Base-by-base conservation (phyloP, 2,888 invertebrate genomes). In the Euzophera pinguis region DNA sequence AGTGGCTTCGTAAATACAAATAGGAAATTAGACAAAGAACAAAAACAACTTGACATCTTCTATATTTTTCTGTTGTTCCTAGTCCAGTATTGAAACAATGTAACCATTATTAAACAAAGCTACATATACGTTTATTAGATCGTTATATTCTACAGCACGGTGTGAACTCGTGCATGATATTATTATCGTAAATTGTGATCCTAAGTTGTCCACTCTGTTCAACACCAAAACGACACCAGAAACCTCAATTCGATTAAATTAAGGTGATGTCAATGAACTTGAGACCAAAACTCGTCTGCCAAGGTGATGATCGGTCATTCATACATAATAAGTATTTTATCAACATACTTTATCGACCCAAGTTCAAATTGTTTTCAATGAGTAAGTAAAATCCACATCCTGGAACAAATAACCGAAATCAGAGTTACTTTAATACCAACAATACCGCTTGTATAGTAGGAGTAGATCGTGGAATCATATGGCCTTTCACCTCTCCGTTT, bases 401-500 rank as follows among this genome's bases (percentile, higher is more conserved):
- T n/a, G n/a, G n/a, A n/a, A n/a, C n/a, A n/a, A n/a, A n/a, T n/a
- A n/a, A n/a, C n/a, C n/a, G 22, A 22, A 22, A 22, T 22, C 5
- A 3, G 5, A 32, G 7, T 32, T 7, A 8, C n/a, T 32, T 7
- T 32, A 32, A 32, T 10, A 22, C 3, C 13, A 13, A 0, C 16
- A 45, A 32, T 14, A 45, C 10, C 16, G 10, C 32, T 32, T 14
- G 45, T 16, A 14, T 32, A 45, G 45, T 45, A 10, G 45, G 10
- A 34, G 32, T 32, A 29, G 13, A 27, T 45, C 58, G 53, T 53
- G 54, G 58, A 59, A 58, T 53, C 51, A 45, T 56, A 22, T 60
- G 67, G 58, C 65, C 69, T 57, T 61, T 66, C 59, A 70, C 69
- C 69, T 60, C 56, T 53, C 53, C 52, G 61, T 64, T 61, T 60